These are phyloP conservation scores for Neolamprologus brichardi DNA, from an alignment of 2,113 vertebrate genomes.

Conservation along the genomic window DNA sequence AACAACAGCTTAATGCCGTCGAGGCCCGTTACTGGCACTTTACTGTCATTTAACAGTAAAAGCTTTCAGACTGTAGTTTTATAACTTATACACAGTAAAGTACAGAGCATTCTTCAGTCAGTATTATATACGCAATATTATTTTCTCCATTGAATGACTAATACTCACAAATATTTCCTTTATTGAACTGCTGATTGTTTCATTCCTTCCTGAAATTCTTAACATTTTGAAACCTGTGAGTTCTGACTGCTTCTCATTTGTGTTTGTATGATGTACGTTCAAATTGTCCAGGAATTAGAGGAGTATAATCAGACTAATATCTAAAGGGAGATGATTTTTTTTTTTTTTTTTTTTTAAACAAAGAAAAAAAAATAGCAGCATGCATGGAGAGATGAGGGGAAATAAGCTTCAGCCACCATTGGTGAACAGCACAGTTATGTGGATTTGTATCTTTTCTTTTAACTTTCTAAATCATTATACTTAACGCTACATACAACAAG, in stretches of 20 bases:
- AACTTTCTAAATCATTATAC: background rate
- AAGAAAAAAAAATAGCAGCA: background rate
- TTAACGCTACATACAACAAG: background rate
- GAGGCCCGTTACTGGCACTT: background rate
- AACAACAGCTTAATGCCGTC: background rate
- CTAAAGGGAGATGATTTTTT: background rate
- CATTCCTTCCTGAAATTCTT: background rate
- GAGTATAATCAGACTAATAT: background rate
- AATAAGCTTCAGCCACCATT: background rate
- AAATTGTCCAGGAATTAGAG: background rate
- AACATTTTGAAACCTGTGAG: background rate
- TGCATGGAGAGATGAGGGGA: background rate
- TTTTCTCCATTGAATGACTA: background rate
- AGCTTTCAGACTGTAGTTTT: background rate
- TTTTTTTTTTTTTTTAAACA: no score
- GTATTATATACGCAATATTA: background rate
- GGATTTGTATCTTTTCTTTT: background rate
- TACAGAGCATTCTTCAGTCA: background rate
- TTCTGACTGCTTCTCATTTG: background rate
- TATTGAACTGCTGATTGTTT: background rate
- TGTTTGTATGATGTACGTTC: background rate
- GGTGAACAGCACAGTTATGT: background rate
- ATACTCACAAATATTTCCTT: background rate
- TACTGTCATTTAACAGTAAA: background rate
- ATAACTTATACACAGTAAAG: background rate